These are phyloP conservation scores for Molossus alvarezi DNA, from an alignment of 2,797 vertebrate genomes.

Conservation along the genomic window DNA sequence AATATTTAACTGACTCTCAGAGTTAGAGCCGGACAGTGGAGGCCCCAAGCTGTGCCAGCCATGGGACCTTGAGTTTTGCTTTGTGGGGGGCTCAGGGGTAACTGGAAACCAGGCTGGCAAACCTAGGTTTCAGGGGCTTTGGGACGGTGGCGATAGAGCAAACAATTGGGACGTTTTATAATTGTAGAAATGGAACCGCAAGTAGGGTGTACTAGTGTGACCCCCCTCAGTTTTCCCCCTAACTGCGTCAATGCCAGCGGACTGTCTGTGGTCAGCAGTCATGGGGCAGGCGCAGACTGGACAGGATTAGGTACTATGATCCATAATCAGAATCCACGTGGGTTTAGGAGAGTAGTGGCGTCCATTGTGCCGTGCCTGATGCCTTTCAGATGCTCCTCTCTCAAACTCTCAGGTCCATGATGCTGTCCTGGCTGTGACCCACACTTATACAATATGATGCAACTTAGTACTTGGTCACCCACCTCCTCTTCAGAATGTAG, in stretches of 20 bases:
- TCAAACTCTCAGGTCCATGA: neutral
- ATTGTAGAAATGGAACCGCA: neutral
- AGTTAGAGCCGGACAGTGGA: neutral
- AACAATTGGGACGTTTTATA: neutral
- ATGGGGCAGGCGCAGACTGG: no score
- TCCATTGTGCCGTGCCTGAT: fast-evolving
- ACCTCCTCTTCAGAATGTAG: neutral
- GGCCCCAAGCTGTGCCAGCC: neutral
- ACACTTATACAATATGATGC: fast-evolving
- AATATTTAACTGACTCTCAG: neutral
- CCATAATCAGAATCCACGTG: fast-evolving
- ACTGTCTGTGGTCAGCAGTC: neutral
- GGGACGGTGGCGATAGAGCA: neutral
- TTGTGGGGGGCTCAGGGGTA: neutral
- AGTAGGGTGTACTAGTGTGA: fast-evolving
- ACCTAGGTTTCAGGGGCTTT: neutral
- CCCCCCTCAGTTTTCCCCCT: fast-evolving
- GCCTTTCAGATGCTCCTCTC: neutral
- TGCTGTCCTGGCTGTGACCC: neutral
- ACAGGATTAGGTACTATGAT: no score
- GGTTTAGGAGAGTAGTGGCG: fast-evolving
- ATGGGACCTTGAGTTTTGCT: no score
- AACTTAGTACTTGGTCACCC: neutral
- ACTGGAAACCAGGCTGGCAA: neutral
- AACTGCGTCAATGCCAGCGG: fast-evolving